Evolutionary conservation across 1,140 invertebrate species (phyloP).

Genomic region (Danaus melanippus): DNA sequence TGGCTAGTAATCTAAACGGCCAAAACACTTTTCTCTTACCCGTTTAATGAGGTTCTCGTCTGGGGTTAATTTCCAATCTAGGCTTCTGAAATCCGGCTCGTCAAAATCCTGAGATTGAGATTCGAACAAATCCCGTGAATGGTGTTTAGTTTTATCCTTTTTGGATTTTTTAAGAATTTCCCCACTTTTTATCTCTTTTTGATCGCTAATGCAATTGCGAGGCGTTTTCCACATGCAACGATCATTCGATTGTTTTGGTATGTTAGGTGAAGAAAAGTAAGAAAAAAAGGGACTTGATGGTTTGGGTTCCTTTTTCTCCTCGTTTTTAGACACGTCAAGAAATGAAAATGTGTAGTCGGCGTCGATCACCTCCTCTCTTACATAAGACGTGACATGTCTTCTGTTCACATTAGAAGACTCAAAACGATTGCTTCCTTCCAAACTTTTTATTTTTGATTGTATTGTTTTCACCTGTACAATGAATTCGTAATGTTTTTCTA

Average conservation of each 20-base stretch:
- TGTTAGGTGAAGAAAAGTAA: slow-evolving; percentile 47
- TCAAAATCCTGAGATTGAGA: slow-evolving; percentile 52
- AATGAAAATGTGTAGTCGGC: slow-evolving; percentile 56
- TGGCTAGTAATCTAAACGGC: slow-evolving; percentile 42
- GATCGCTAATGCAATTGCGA: slow-evolving; percentile 18
- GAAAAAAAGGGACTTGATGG: slow-evolving; percentile 55
- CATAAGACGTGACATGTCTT: slow-evolving; percentile 45
- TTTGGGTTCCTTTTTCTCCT: slow-evolving; percentile 39
- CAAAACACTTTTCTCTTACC: slow-evolving; percentile 52
- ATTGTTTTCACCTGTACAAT: slow-evolving; percentile 42
- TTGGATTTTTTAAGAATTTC: slow-evolving; percentile 26
- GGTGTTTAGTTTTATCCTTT: slow-evolving; percentile 29
- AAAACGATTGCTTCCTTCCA: slow-evolving; percentile 1
- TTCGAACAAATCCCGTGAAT: slow-evolving; percentile 58
- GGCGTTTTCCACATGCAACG: slow-evolving; percentile 39
- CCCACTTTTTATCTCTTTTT: slow-evolving; percentile 19
- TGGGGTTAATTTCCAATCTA: slow-evolving; percentile 49
- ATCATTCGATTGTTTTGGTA: slow-evolving; percentile 30
- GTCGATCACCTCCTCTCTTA: slow-evolving; percentile 45
- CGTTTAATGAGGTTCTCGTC: slow-evolving; percentile 48
- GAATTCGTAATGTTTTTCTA: slow-evolving; percentile 56
- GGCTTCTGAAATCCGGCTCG: slow-evolving; percentile 29
- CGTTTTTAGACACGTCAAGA: slow-evolving; percentile 37
- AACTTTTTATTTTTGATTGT: slow-evolving; percentile 31
- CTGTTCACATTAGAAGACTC: slow-evolving; percentile 26